Conservation (phyloP, 2,113 vertebrate genomes). For the Eclectus roratus region DNA sequence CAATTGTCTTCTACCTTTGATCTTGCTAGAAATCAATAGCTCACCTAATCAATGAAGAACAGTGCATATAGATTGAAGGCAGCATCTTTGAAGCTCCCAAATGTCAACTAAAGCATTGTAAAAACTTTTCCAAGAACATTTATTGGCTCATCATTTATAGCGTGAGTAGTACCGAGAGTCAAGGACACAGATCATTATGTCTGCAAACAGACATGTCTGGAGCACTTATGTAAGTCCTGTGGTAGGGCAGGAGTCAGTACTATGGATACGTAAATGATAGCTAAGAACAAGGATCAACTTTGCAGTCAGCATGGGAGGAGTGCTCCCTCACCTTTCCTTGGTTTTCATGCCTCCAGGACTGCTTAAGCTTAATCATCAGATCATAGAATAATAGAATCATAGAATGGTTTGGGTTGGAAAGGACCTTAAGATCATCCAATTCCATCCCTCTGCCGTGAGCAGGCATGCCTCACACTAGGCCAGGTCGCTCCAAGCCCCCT, state of each 20-base stretch:
- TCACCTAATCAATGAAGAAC: constrained; percentile 59
- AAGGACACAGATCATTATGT: constrained; percentile 22
- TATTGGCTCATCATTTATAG: constrained; percentile 47
- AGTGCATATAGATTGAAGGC: constrained; percentile 32
- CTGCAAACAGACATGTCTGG: not conserved
- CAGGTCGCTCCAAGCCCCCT: not conserved
- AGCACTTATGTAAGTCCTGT: not conserved
- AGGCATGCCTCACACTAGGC: not conserved
- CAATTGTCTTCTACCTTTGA: constrained; percentile 36
- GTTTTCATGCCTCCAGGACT: not conserved
- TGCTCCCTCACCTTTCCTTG: rapidly evolving
- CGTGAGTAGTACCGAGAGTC: not conserved
- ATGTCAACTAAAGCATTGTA: constrained; percentile 46
- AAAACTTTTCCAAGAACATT: constrained; percentile 61
- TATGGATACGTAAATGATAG: constrained; percentile 20
- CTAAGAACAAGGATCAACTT: not conserved
- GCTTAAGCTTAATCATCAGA: not conserved
- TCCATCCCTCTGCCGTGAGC: not conserved
- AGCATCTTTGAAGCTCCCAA: constrained; percentile 59
- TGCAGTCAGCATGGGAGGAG: not conserved
- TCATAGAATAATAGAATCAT: not conserved
- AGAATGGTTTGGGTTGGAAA: not conserved
- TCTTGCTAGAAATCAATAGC: constrained; percentile 29
- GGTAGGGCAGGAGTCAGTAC: not conserved
- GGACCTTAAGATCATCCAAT: not conserved